phyloP scores from a whole-genome alignment of 23 tunicate species.

The Clavelina lepadiformis region DNA sequence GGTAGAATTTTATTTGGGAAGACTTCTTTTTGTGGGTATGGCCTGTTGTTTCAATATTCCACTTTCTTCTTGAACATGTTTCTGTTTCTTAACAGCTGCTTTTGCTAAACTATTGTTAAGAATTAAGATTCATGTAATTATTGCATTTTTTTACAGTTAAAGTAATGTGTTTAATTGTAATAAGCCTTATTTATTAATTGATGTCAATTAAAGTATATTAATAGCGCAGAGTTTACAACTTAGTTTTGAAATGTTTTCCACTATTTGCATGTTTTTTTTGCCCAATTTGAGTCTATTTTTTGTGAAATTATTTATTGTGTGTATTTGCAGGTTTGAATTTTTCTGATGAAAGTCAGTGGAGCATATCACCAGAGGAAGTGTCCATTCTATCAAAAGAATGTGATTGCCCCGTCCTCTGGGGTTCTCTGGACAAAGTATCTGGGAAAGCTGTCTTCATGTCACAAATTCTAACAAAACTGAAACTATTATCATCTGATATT shows the following conservation, averaged over 20 bases:
- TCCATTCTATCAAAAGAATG: conserved; percentile 14
- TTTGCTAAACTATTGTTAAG: neutral
- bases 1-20: conserved; percentile 17
- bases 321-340: conserved; percentile 24
- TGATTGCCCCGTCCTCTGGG: conserved; percentile 30
- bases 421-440: neutral
- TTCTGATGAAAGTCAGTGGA: conserved; percentile 13
- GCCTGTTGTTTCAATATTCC: neutral
- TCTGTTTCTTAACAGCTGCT: neutral
- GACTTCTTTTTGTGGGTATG: conserved; percentile 30
- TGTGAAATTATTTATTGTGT: neutral
- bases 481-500: neutral
- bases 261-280: too few relatives aligned
- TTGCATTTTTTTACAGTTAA: neutral
- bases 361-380: conserved; percentile 25
- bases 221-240: neutral
- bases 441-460: neutral
- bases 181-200: too few relatives aligned
- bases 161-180: too few relatives aligned
- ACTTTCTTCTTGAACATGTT: too few relatives aligned
- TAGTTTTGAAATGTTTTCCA: neutral
- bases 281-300: too few relatives aligned
- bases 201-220: neutral
- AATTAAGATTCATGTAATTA: neutral
- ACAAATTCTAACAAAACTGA: conserved; percentile 23